A percentile compares a stretch with the other conserved stretches of the same genome.
These are phyloP conservation scores for Eulemur rufifrons DNA, from an alignment of 2,113 vertebrate species.

Conservation along the genomic window DNA sequence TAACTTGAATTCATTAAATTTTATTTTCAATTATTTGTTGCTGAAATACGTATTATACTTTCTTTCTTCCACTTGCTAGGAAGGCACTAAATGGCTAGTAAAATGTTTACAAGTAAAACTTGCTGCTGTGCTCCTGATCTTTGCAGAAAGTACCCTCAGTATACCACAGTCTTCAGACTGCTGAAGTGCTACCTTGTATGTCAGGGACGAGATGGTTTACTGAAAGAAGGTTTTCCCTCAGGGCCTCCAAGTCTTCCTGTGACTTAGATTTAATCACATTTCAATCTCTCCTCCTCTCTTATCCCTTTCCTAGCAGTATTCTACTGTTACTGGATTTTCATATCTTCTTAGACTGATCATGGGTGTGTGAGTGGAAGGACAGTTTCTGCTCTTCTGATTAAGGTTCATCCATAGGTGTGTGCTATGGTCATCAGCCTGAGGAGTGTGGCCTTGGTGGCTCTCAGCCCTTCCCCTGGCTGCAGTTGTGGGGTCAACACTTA, in stretches of 20 bases:
- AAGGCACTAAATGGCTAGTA: background rate
- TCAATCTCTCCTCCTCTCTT: background rate
- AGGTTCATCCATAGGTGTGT: background rate
- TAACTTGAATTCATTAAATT: background rate
- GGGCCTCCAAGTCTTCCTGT: background rate
- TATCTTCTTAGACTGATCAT: background rate
- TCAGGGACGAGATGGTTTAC: background rate
- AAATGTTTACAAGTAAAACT: background rate
- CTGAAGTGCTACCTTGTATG: background rate
- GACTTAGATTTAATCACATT: background rate
- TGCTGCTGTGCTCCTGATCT: background rate
- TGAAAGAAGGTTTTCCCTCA: background rate
- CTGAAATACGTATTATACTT: background rate
- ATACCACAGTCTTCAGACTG: background rate
- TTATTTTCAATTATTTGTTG: background rate
- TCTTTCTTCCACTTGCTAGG: background rate
- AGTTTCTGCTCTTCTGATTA: background rate
- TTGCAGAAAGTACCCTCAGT: background rate
- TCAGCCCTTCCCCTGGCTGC: background rate
- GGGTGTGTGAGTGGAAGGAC: background rate
- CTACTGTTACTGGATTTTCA: background rate
- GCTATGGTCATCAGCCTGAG: background rate
- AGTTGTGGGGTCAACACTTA: background rate
- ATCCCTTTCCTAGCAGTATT: background rate
- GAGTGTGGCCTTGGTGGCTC: background rate